These are phyloP conservation scores for Pipistrellus nathusii DNA, from an alignment of 2,797 vertebrate species.

Conservation along the genomic window DNA sequence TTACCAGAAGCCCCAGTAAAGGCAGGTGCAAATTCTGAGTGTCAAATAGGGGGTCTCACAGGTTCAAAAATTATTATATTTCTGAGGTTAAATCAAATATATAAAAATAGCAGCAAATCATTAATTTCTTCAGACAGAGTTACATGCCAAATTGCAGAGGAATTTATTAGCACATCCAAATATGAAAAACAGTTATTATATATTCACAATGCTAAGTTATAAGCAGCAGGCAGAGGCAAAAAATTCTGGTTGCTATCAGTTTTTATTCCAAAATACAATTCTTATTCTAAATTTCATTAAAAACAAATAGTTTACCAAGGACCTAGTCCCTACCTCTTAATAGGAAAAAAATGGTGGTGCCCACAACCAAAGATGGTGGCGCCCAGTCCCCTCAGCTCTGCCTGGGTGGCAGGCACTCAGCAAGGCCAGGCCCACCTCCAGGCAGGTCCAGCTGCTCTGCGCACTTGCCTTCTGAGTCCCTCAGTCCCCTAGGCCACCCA, in stretches of 20 bases:
- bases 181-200: constrained; percentile 17
- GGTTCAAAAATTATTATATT: neutral
- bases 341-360: neutral
- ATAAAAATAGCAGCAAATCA: constrained; percentile 24
- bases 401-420: too few species aligned
- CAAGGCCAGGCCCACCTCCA: too few species aligned
- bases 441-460: too few species aligned
- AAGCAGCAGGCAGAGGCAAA: neutral
- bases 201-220: neutral
- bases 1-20: neutral
- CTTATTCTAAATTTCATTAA: constrained; percentile 46
- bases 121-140: neutral
- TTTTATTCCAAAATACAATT: constrained; percentile 47
- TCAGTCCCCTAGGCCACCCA: too few species aligned
- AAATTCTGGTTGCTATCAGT: neutral
- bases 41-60: neutral
- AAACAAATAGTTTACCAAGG: constrained; percentile 26
- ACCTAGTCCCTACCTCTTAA: neutral
- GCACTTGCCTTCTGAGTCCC: too few species aligned
- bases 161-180: constrained; percentile 28
- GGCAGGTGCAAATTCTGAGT: neutral
- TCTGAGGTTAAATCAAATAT: constrained; percentile 21
- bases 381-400: too few species aligned
- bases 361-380: too few species aligned
- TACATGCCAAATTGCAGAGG: neutral